A percentile compares a stretch with the other conserved stretches of the same genome.
Conservation (phyloP, 1,140 invertebrate species). For the Scaptomyza pallida region DNA sequence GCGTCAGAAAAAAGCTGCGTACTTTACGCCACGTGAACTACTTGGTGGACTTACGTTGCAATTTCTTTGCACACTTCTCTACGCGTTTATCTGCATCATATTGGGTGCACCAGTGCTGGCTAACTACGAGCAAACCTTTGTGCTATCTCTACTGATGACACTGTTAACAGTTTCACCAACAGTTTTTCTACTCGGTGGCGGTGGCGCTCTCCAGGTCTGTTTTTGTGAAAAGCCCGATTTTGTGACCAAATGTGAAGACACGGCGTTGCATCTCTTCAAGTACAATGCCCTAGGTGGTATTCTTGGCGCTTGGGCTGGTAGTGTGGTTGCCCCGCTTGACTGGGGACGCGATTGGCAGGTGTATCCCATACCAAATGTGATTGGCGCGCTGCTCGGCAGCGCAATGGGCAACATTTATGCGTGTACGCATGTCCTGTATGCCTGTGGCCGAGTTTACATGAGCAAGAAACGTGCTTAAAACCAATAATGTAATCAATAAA, state of each 20-base stretch:
- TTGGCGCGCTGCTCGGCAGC: constrained; percentile 87
- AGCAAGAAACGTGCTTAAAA: constrained; percentile 73
- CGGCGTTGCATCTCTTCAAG: constrained; percentile 81
- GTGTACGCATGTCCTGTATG: constrained; percentile 74
- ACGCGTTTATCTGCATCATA: constrained; percentile 81
- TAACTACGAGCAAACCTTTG: constrained; percentile 82
- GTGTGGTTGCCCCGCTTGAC: constrained; percentile 91
- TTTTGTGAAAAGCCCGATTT: constrained; percentile 82
- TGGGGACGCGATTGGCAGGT: constrained; percentile 93
- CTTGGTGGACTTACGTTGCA: constrained; percentile 71
- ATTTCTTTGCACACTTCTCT: constrained; percentile 74
- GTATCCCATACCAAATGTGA: constrained; percentile 89
- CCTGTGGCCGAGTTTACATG: constrained; percentile 76
- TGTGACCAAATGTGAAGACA: constrained; percentile 77
- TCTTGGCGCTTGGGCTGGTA: constrained; percentile 91
- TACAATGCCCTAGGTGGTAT: constrained; percentile 86
- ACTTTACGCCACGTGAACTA: constrained; percentile 70
- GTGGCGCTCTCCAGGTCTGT: constrained; percentile 75
- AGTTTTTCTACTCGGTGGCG: constrained; percentile 75
- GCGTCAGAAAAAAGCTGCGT: constrained; percentile 70
- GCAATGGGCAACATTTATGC: constrained; percentile 84
- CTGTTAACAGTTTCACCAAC: constrained; percentile 78
- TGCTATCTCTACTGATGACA: constrained; percentile 74
- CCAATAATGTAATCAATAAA: constrained; percentile 48
- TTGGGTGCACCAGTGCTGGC: constrained; percentile 79